Evolutionary conservation across 1,140 invertebrate species (phyloP).

Genomic region (Atta cephalotes): DNA sequence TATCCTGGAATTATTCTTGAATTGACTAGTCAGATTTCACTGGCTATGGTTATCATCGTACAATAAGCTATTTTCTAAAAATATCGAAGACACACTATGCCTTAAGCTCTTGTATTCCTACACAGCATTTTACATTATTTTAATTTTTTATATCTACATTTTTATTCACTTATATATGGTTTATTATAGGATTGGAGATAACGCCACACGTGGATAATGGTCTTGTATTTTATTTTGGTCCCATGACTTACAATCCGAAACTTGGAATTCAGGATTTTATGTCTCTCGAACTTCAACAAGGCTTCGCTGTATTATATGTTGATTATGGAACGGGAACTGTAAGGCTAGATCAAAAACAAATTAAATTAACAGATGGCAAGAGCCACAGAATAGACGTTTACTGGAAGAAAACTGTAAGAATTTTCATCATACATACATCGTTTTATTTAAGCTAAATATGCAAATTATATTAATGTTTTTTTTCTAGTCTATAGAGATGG

Average conservation of each 20-base stretch:
- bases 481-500: constrained; percentile 89
- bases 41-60: no score
- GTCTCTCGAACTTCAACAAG: constrained; percentile 94
- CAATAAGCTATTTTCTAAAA: no score
- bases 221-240: constrained; percentile 97
- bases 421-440: background rate
- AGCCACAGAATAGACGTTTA: constrained; percentile 94
- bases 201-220: constrained; percentile 91
- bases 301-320: constrained; percentile 93
- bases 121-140: background rate
- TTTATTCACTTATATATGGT: background rate
- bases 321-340: constrained; percentile 96
- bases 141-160: background rate
- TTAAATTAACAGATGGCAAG: constrained; percentile 92
- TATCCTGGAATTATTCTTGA: no score
- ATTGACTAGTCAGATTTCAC: no score
- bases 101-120: background rate
- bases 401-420: constrained; percentile 88
- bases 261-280: constrained; percentile 94
- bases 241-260: constrained; percentile 89
- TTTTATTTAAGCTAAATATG: background rate
- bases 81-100: no score
- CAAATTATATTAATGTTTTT: constrained; percentile 8
- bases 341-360: constrained; percentile 90
- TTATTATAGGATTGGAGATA: constrained; percentile 89